Percentiles rank a stretch among this genome's conserved stretches.
Evolutionary conservation across 2,113 vertebrate genomes (phyloP).

Genomic region (Bungarus multicinctus): DNA sequence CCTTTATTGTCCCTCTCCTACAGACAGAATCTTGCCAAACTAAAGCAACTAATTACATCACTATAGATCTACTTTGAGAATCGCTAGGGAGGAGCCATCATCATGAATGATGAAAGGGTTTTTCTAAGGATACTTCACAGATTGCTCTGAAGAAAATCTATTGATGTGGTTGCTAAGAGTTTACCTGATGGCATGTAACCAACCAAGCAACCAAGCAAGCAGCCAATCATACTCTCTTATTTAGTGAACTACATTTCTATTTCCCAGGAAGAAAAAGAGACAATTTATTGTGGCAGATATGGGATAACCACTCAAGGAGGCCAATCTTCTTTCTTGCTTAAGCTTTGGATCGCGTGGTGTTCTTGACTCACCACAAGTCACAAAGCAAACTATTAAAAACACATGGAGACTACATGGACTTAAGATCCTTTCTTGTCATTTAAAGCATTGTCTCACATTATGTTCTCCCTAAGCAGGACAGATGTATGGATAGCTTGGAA

Average conservation of each 20-base stretch:
- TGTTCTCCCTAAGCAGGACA: background rate
- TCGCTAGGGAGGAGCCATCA: background rate
- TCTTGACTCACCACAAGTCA: background rate
- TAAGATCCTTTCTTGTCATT: background rate
- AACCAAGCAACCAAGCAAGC: background rate
- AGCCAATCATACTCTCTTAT: background rate
- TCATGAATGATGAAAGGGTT: background rate
- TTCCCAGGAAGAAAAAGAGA: background rate
- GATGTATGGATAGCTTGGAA: rapidly evolving
- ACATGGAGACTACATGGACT: background rate
- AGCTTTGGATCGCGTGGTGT: rapidly evolving
- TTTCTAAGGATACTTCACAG: background rate
- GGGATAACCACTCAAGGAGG: background rate
- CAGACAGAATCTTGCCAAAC: background rate
- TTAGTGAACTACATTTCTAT: constrained; percentile 27
- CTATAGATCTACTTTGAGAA: background rate
- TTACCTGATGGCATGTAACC: background rate
- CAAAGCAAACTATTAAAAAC: constrained; percentile 6
- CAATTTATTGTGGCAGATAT: rapidly evolving
- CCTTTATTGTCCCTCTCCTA: background rate
- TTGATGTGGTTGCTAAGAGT: background rate
- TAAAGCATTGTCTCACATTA: background rate
- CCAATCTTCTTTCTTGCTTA: background rate
- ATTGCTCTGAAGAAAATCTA: background rate
- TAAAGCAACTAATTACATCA: background rate